Evolutionary conservation across 2,113 vertebrate species (phyloP), one percentile per base, ranked within the genome.

Genomic region (Sterrhoptilus dennistouni): DNA sequence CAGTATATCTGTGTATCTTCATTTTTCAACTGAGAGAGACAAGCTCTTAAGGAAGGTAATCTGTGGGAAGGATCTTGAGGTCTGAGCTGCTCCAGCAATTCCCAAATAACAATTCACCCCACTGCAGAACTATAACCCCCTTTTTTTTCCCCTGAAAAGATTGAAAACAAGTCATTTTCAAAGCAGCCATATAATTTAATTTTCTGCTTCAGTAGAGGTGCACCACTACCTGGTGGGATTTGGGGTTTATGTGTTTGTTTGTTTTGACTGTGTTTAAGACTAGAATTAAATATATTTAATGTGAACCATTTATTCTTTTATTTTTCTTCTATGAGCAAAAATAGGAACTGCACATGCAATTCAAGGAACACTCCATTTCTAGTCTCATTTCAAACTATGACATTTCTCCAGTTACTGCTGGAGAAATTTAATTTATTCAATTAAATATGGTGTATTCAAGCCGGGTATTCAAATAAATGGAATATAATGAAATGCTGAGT

Each of bases 401-500:
- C 33, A 54, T 93, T 91, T 85, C 28, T 22, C 56, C 69, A 94
- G 59, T 87, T 96, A 75, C 22, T 74, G 31, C 93, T 96, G n/a
- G n/a, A n/a, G n/a, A n/a, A n/a, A n/a, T n/a, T n/a, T n/a, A n/a
- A n/a, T n/a, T n/a, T n/a, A n/a, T n/a, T 97, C 79, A 96, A 85
- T 95, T 97, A 96, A 96, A 93, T 82, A 95, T 20, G 57, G 88
- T 80, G 45, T 94, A 81, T 65, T 92, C 38, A 90, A 95, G 59
- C 69, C 80, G 22, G 27, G 33, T 83, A 93, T 96, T 91, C 72
- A 96, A 93, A 96, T 89, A 95, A 96, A 94, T 3, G 19, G 38
- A 89, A 90, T 61, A 82, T 93, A 95, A 96, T 92, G 70, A 97
- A 97, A 96, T 91, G 27, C 72, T 87, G 60, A 76, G 90, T 92